phyloP scores from a whole-genome alignment of 2,113 vertebrate genomes.

The Pelmatolapia mariae region DNA sequence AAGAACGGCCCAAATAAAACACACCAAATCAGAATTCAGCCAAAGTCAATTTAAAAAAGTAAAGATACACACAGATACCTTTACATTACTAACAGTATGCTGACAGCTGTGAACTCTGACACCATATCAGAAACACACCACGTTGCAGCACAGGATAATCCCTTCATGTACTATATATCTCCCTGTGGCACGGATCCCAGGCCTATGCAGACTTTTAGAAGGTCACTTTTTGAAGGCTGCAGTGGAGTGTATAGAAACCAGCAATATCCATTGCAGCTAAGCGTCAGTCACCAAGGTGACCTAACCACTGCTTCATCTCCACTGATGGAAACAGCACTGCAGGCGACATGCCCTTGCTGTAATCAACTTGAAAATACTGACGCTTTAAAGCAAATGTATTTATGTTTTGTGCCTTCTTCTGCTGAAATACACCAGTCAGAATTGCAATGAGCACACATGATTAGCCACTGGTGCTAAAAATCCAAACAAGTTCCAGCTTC shows the following conservation, averaged over 20 bases:
- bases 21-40: not conserved
- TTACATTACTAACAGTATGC: not conserved
- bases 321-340: not conserved
- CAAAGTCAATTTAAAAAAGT: not conserved
- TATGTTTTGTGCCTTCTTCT: not conserved
- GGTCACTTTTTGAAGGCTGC: conserved; percentile 27
- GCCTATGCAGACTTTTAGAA: conserved; percentile 12
- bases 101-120: conserved; percentile 33
- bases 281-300: conserved; percentile 17
- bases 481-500: not conserved
- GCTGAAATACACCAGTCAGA: not conserved
- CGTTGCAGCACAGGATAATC: not conserved
- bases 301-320: not conserved
- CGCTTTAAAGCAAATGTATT: not conserved
- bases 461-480: not conserved
- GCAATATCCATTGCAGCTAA: not conserved
- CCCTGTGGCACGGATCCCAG: not conserved
- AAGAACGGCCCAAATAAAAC: not conserved
- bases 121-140: not conserved
- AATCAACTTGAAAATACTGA: not conserved
- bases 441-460: not conserved
- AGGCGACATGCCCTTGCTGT: not conserved
- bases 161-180: not conserved
- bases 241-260: not conserved
- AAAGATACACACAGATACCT: not conserved